A percentile compares a stretch with the other conserved stretches of the same genome.
phyloP scores from a whole-genome alignment of 1,140 invertebrate genomes.

The Kradibia gibbosae region DNA sequence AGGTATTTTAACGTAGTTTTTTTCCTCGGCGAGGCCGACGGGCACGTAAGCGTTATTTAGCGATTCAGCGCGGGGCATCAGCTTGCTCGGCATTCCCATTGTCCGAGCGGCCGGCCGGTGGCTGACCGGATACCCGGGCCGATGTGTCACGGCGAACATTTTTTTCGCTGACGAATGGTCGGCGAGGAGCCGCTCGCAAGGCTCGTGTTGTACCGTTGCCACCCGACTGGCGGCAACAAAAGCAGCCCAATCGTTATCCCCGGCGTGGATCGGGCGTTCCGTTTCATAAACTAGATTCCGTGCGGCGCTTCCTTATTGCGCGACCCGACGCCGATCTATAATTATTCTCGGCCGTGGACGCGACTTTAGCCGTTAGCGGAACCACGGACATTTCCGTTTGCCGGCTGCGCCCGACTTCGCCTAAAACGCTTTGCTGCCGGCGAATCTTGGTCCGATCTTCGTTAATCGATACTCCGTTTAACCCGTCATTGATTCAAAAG shows the following conservation, averaged over 20 bases:
- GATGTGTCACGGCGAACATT: neutral
- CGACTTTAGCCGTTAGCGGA: neutral
- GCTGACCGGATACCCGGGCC: conserved; percentile 3
- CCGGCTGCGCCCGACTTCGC: neutral
- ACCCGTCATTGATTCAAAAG: too few relatives aligned
- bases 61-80: neutral
- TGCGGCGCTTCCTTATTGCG: conserved; percentile 1
- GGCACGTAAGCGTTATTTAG: neutral
- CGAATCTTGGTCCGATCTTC: too few relatives aligned
- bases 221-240: neutral
- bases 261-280: neutral
- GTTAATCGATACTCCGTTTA: too few relatives aligned
- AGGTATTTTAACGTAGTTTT: too few relatives aligned
- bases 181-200: neutral
- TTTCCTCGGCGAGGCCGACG: neutral
- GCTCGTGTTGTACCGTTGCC: conserved; percentile 18
- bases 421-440: neutral
- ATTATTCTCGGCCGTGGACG: conserved; percentile 4
- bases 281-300: conserved; percentile 23
- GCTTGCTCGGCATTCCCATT: too few relatives aligned
- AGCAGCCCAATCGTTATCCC: neutral
- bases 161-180: neutral
- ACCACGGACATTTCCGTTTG: neutral
- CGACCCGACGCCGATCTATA: neutral
- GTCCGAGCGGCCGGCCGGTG: too few relatives aligned